Conservation (phyloP, 2,888 invertebrate genomes). For the Mimas tiliae region DNA sequence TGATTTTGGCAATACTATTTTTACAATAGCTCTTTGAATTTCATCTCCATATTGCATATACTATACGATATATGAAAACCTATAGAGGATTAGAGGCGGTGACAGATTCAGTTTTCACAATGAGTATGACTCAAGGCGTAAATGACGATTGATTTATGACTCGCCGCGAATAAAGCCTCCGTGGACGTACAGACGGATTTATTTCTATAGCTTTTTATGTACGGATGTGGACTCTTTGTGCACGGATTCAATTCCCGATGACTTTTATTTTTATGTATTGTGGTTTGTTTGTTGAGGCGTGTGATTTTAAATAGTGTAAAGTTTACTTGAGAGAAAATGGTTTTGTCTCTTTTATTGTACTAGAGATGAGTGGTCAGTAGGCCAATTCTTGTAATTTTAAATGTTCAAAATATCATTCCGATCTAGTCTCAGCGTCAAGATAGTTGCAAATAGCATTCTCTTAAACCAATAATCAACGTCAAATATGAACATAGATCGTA, state of each 20-base stretch:
- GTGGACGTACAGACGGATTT: conserved; percentile 25
- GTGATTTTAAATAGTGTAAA: neutral
- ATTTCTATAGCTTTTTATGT: conserved; percentile 23
- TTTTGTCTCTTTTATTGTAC: neutral
- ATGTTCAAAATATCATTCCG: too few relatives aligned
- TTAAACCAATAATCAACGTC: too few relatives aligned
- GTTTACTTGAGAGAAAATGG: neutral
- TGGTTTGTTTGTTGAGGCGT: conserved; percentile 2
- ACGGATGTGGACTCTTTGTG: conserved; percentile 17
- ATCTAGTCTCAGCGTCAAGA: too few relatives aligned
- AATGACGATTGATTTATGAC: conserved; percentile 76
- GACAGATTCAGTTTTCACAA: conserved; percentile 74
- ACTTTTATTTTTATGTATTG: conserved; percentile 20
- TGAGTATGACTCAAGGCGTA: conserved; percentile 57
- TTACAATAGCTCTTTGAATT: conserved; percentile 15
- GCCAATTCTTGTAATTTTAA: too few relatives aligned
- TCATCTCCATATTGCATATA: conserved; percentile 39
- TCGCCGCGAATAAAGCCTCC: conserved; percentile 69
- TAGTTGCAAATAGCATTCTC: too few relatives aligned
- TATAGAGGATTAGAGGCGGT: conserved; percentile 72
- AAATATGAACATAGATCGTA: too few relatives aligned
- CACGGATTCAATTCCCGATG: conserved; percentile 10
- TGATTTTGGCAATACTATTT: neutral
- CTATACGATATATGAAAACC: conserved; percentile 34
- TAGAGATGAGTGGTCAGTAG: neutral